Evolutionary conservation across 1,140 invertebrate species (phyloP).

Genomic region (Anadara kagoshimensis): DNA sequence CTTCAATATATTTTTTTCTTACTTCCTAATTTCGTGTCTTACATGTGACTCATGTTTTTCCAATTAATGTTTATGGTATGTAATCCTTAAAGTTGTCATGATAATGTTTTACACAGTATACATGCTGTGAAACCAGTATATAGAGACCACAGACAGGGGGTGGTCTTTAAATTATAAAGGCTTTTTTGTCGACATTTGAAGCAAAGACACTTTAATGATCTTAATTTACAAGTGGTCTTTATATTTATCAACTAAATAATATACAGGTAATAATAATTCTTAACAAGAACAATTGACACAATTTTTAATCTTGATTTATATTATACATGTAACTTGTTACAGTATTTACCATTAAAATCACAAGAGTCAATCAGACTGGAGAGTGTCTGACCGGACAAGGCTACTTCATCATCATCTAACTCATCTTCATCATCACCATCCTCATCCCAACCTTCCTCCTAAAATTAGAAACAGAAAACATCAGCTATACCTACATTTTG

Average conservation of each 20-base stretch:
- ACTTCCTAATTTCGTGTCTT: background rate
- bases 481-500: too few relatives aligned
- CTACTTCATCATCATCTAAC: conserved; percentile 61
- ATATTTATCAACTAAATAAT: too few relatives aligned
- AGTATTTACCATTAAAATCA: conserved; percentile 49
- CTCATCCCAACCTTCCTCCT: conserved; percentile 29
- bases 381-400: conserved; percentile 57
- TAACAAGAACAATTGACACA: too few relatives aligned
- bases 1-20: background rate
- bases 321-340: too few relatives aligned
- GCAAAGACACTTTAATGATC: too few relatives aligned
- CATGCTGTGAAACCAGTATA: background rate
- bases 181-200: too few relatives aligned
- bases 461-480: background rate
- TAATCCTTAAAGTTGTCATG: background rate
- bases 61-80: background rate
- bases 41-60: background rate
- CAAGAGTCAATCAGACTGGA: conserved; percentile 62
- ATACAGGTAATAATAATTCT: too few relatives aligned
- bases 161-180: too few relatives aligned
- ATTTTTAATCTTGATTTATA: too few relatives aligned
- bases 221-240: too few relatives aligned
- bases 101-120: background rate
- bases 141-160: too few relatives aligned
- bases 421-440: conserved; percentile 57